phyloP scores from a whole-genome alignment of 2,888 invertebrate species.

The Epinotia demarniana region DNA sequence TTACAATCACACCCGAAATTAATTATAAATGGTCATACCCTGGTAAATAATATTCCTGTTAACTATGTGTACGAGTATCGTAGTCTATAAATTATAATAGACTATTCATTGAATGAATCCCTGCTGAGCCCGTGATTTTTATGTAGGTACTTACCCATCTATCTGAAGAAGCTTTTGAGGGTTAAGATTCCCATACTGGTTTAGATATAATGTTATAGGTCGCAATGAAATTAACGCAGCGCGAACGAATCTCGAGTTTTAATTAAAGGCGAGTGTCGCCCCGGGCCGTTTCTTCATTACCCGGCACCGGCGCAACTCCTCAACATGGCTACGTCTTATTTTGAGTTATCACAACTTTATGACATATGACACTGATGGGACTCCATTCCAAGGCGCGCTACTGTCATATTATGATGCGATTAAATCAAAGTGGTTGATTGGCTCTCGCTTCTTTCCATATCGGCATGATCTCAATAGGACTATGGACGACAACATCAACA shows the following conservation, averaged over 20 bases:
- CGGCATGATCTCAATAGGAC: not conserved
- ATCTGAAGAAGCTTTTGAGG: not conserved
- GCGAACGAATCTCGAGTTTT: constrained; percentile 71
- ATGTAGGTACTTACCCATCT: no score
- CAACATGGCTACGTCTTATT: constrained; percentile 23
- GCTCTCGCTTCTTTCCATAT: not conserved
- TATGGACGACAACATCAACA: no score
- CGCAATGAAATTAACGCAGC: constrained; percentile 48
- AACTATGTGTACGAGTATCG: no score
- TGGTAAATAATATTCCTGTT: no score
- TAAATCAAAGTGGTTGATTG: not conserved
- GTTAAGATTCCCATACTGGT: constrained; percentile 17
- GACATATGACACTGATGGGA: not conserved
- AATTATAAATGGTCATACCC: no score
- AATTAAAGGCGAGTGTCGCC: constrained; percentile 69
- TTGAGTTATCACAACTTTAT: constrained; percentile 14
- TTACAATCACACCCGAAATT: no score
- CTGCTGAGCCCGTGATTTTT: not conserved
- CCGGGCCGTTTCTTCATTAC: constrained; percentile 41
- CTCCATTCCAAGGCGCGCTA: not conserved
- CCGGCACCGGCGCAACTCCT: constrained; percentile 22
- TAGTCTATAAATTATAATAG: no score
- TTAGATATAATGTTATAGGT: not conserved
- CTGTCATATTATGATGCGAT: not conserved
- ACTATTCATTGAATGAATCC: not conserved